Percentiles rank a stretch among this genome's conserved stretches.
Evolutionary conservation across 92 coral and sea anemone species (phyloP).

Genomic region (Palythoa caribaeorum): DNA sequence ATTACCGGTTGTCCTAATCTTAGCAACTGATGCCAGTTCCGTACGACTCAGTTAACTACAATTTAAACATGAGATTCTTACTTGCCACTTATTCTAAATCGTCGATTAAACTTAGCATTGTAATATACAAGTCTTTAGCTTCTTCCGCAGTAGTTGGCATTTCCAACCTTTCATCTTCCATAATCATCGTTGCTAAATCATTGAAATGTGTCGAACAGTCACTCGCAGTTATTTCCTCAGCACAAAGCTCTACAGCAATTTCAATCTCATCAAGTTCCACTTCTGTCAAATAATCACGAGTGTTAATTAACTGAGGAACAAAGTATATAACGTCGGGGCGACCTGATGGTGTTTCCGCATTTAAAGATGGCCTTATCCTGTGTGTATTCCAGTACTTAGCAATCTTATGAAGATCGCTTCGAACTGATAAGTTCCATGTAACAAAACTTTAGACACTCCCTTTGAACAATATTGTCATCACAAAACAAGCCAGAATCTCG

Average conservation of each 20-base stretch:
- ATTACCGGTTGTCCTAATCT: not conserved
- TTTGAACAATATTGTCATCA: conserved; percentile 57
- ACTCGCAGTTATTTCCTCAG: conserved; percentile 48
- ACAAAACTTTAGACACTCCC: conserved; percentile 61
- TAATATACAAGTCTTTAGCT: conserved; percentile 35
- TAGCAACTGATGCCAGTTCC: conserved; percentile 5
- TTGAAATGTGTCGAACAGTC: conserved; percentile 71
- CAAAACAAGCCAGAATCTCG: conserved; percentile 62
- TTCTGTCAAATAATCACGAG: conserved; percentile 63
- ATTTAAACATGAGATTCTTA: not conserved
- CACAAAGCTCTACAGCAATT: conserved; percentile 64
- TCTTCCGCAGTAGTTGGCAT: conserved; percentile 31
- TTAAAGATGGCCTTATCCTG: conserved; percentile 45
- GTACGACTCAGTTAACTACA: not conserved
- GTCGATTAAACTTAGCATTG: conserved; percentile 26
- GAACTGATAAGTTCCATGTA: conserved; percentile 62
- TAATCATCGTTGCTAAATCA: conserved; percentile 73
- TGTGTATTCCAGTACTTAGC: conserved; percentile 49
- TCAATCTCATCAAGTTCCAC: conserved; percentile 71
- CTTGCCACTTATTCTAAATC: conserved; percentile 27
- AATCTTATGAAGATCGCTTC: conserved; percentile 17
- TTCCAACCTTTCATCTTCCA: conserved; percentile 73
- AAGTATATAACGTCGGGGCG: conserved; percentile 70
- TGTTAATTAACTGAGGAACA: conserved; percentile 61
- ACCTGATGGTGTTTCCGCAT: conserved; percentile 61